These are phyloP conservation scores for Stercorarius parasiticus DNA, from an alignment of 2,113 vertebrate genomes.

Conservation along the genomic window DNA sequence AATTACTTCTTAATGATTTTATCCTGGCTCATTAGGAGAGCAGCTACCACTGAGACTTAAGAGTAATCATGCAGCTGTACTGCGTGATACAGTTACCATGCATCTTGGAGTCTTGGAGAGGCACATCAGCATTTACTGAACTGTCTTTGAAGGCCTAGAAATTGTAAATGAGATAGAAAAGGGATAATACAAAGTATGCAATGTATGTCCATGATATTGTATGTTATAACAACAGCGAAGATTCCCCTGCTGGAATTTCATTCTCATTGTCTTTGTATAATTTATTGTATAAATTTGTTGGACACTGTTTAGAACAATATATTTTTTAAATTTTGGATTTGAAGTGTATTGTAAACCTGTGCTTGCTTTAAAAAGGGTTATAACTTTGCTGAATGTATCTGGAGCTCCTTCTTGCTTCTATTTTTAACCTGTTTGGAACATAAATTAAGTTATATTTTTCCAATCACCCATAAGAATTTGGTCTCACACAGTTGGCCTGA, in stretches of 20 bases:
- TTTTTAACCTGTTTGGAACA: background rate
- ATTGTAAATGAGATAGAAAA: background rate
- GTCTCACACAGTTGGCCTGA: background rate
- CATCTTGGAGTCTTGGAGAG: constrained; percentile 20
- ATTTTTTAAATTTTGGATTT: background rate
- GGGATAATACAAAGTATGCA: background rate
- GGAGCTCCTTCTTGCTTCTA: background rate
- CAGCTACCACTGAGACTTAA: constrained; percentile 61
- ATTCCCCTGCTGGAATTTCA: background rate
- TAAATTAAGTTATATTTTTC: background rate
- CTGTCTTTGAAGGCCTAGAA: background rate
- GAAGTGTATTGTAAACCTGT: background rate
- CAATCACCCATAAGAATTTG: background rate
- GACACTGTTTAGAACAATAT: background rate
- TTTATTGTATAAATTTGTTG: background rate
- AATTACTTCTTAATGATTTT: constrained; percentile 76
- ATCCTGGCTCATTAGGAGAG: constrained; percentile 71
- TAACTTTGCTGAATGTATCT: background rate
- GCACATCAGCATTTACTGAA: background rate
- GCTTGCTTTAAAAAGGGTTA: background rate
- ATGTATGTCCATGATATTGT: background rate
- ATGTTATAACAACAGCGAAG: background rate
- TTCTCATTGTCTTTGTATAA: background rate
- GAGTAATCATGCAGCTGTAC: constrained; percentile 58
- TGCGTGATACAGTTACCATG: background rate